Percentiles rank a stretch among this genome's conserved stretches.
These are phyloP conservation scores for Rallus crepitans DNA, from an alignment of 2,797 vertebrate species.

Conservation along the genomic window DNA sequence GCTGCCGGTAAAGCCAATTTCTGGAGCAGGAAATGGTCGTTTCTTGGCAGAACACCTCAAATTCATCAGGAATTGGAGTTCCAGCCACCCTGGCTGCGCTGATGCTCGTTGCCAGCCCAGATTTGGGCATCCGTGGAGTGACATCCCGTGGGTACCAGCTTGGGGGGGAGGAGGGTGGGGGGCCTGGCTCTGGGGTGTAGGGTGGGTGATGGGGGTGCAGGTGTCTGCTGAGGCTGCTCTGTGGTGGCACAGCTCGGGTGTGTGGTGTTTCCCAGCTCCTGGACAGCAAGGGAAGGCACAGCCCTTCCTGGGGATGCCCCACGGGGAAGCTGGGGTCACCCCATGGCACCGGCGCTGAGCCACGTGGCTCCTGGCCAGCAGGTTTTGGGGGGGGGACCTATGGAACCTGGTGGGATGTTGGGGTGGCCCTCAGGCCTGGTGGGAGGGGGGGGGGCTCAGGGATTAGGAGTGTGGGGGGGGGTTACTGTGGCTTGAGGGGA, in stretches of 20 bases:
- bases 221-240: rapidly evolving
- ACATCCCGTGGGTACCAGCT: rapidly evolving
- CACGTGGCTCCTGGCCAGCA: not conserved
- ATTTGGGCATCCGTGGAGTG: rapidly evolving
- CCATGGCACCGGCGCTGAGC: not conserved
- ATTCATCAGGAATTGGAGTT: not conserved
- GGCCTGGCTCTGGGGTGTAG: too few species aligned
- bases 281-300: rapidly evolving
- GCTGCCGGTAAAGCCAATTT: not conserved
- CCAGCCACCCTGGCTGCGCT: rapidly evolving
- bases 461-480: too few species aligned
- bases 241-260: rapidly evolving
- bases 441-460: too few species aligned
- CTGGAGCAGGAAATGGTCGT: constrained; percentile 18
- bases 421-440: not conserved
- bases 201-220: not conserved
- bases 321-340: not conserved
- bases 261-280: rapidly evolving
- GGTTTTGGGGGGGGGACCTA: not conserved
- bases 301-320: rapidly evolving
- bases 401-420: too few species aligned
- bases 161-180: too few species aligned
- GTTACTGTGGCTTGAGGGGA: not conserved
- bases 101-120: not conserved
- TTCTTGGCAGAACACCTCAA: not conserved